Evolutionary conservation across 2,113 vertebrate species (phyloP).

Genomic region (Sander vitreus): DNA sequence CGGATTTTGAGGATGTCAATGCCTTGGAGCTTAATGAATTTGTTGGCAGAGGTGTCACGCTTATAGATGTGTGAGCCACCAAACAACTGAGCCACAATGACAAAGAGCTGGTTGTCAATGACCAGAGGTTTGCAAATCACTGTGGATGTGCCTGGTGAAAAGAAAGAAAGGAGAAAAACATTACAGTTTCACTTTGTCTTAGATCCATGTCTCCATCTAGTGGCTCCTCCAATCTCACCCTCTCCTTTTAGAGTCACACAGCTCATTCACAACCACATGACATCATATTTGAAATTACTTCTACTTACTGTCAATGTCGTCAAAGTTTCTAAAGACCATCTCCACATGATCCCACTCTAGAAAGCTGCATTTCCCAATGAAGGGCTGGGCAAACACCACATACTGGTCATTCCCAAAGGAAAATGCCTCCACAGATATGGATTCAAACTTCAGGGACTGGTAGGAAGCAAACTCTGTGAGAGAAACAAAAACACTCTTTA

Average conservation of each 20-base stretch:
- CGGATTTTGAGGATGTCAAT: constrained; percentile 98
- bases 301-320: constrained; percentile 95
- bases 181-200: not conserved
- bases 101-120: constrained; percentile 94
- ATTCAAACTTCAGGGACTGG: constrained; percentile 95
- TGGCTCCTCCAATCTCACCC: not conserved
- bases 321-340: constrained; percentile 96
- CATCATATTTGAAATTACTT: not conserved
- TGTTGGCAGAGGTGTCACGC: constrained; percentile 94
- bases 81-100: constrained; percentile 97
- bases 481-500: constrained; percentile 15
- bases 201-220: constrained; percentile 19
- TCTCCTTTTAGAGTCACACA: not conserved
- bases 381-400: constrained; percentile 96
- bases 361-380: constrained; percentile 97
- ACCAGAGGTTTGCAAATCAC: constrained; percentile 98
- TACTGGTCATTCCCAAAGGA: constrained; percentile 94
- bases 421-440: constrained; percentile 96
- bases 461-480: constrained; percentile 94
- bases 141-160: constrained; percentile 92
- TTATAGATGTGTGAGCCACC: constrained; percentile 99
- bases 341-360: constrained; percentile 99
- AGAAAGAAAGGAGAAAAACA: constrained; percentile 7
- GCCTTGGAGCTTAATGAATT: constrained; percentile 99
- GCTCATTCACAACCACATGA: constrained; percentile 1